Conservation (phyloP, 2,797 vertebrate genomes). For the Diplodus puntazzo region DNA sequence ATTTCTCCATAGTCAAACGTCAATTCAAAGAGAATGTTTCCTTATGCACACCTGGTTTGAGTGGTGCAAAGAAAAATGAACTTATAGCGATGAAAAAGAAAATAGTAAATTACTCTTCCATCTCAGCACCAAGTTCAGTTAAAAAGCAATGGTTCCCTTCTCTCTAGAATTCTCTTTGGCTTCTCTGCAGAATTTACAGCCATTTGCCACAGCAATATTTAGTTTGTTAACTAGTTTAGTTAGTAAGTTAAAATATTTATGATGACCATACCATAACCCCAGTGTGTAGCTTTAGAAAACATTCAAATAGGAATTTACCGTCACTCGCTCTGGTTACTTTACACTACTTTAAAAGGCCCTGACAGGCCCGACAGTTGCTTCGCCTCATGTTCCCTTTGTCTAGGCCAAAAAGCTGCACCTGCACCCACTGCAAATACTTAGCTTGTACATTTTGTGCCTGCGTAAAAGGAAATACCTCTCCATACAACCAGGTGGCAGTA, state of each 20-base stretch:
- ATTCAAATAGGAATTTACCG: neutral
- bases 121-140: neutral
- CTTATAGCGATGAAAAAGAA: neutral
- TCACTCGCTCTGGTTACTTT: conserved; percentile 3
- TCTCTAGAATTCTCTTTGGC: neutral
- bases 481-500: too few species aligned
- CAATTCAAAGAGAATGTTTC: neutral
- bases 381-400: too few species aligned
- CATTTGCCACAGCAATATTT: neutral
- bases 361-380: too few species aligned
- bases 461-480: too few species aligned
- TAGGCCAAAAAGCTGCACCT: too few species aligned
- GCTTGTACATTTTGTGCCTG: too few species aligned
- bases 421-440: too few species aligned
- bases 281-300: neutral
- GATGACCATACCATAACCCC: too few species aligned
- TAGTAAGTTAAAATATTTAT: conserved; percentile 1
- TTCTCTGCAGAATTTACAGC: neutral
- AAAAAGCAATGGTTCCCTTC: neutral
- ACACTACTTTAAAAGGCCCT: neutral
- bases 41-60: neutral
- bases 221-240: too few species aligned
- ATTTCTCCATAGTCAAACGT: neutral
- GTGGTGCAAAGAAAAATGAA: neutral
- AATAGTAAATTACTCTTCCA: neutral